These are phyloP conservation scores for Phrynocephalus guinanensis DNA, from an alignment of 2,797 vertebrate species.

Conservation along the genomic window DNA sequence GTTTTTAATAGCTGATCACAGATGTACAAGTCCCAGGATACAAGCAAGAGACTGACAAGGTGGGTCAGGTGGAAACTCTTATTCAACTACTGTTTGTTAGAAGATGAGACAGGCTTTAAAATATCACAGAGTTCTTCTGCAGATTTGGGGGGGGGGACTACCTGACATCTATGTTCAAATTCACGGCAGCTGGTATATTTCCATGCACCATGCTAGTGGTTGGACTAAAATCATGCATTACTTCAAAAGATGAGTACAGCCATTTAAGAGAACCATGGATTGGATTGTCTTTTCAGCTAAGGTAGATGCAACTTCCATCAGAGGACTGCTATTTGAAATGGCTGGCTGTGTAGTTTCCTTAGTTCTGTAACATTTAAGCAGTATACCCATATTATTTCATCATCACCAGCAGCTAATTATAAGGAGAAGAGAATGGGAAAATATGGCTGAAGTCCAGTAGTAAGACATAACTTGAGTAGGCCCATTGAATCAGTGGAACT, in stretches of 20 bases:
- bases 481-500: no score
- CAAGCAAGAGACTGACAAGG: conserved; percentile 41
- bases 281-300: not conserved
- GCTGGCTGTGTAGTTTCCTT: not conserved
- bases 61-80: conserved; percentile 34
- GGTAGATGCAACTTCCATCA: not conserved
- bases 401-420: not conserved
- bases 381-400: not conserved
- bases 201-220: not conserved
- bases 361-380: not conserved
- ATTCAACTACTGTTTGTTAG: conserved; percentile 26
- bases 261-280: not conserved
- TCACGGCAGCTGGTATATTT: not conserved
- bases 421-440: not conserved
- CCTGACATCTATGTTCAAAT: conserved; percentile 9
- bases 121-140: conserved; percentile 10
- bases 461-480: no score
- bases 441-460: not conserved
- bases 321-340: not conserved
- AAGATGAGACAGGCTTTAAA: conserved; percentile 23
- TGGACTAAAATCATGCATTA: not conserved
- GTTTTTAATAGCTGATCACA: conserved; percentile 57
- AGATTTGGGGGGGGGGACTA: not conserved
- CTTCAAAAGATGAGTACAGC: not conserved
- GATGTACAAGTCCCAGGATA: conserved; percentile 20